A percentile compares a stretch with the other conserved stretches of the same genome.
Evolutionary conservation across 1,140 invertebrate species (phyloP).

Genomic region (Artemia franciscana): DNA sequence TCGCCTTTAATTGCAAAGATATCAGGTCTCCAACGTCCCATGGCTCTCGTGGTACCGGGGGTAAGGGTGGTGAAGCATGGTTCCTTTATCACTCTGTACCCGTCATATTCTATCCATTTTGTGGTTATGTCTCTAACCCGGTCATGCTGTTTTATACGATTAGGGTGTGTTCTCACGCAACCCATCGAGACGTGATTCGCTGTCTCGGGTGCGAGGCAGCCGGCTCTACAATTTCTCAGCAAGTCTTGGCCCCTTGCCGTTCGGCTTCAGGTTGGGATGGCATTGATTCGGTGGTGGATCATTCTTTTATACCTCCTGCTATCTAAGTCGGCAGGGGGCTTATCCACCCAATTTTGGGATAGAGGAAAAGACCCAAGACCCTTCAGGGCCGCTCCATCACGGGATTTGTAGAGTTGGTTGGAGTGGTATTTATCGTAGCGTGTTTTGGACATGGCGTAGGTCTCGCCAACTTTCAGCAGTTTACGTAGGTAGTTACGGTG

Average conservation of each 20-base stretch:
- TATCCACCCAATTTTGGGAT: background rate
- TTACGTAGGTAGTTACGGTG: background rate
- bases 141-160: background rate
- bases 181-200: background rate
- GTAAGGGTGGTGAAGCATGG: background rate
- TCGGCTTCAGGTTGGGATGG: background rate
- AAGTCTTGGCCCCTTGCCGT: background rate
- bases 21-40: background rate
- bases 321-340: background rate
- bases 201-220: background rate
- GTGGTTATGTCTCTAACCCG: background rate
- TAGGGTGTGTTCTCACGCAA: background rate
- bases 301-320: background rate
- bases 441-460: background rate
- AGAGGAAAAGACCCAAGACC: background rate
- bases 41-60: background rate
- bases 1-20: background rate
- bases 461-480: background rate
- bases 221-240: background rate
- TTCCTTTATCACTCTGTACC: background rate
- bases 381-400: background rate
- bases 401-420: background rate
- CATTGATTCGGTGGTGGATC: background rate
- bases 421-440: background rate
- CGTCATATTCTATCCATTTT: background rate